Conservation (phyloP, 2,888 invertebrate species). For the Syrphus vitripennis region DNA sequence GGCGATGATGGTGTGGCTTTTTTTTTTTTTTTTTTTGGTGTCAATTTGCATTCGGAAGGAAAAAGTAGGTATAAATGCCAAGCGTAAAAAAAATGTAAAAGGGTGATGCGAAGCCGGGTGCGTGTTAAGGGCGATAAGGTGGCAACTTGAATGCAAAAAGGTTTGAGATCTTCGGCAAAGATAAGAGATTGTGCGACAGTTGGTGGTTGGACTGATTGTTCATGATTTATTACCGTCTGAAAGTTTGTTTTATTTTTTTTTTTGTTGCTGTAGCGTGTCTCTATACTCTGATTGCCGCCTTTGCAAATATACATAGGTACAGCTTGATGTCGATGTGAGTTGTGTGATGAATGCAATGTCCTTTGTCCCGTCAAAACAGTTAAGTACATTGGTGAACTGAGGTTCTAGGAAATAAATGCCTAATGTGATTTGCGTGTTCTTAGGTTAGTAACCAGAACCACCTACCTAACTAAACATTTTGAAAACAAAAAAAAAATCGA, state of each 20-base stretch:
- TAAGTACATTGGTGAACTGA: not conserved
- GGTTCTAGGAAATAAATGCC: constrained; percentile 2
- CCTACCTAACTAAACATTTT: not conserved
- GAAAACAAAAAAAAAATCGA: not conserved
- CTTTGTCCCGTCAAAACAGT: constrained; percentile 29
- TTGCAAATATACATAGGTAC: not conserved
- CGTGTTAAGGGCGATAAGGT: constrained; percentile 65
- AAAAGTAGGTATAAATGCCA: constrained; percentile 13
- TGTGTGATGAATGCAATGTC: constrained; percentile 7
- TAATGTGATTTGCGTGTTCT: constrained; percentile 12
- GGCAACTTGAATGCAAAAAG: constrained; percentile 64
- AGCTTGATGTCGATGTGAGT: not conserved
- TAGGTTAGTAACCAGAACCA: not conserved
- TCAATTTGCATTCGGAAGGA: constrained; percentile 63
- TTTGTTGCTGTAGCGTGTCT: constrained; percentile 18
- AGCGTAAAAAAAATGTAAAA: not conserved
- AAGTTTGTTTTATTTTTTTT: constrained; percentile 7
- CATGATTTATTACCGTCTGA: constrained; percentile 68
- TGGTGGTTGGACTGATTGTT: constrained; percentile 61
- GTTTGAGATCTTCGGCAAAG: constrained; percentile 58
- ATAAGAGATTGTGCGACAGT: constrained; percentile 68
- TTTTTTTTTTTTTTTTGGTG: constrained; percentile 60
- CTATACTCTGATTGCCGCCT: constrained; percentile 34
- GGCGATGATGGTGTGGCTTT: constrained; percentile 16
- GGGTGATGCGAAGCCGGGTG: constrained; percentile 43